These are phyloP conservation scores for Amphiura filiformis DNA, from an alignment of 35 echinoderm and acorn worm species.

Conservation along the genomic window DNA sequence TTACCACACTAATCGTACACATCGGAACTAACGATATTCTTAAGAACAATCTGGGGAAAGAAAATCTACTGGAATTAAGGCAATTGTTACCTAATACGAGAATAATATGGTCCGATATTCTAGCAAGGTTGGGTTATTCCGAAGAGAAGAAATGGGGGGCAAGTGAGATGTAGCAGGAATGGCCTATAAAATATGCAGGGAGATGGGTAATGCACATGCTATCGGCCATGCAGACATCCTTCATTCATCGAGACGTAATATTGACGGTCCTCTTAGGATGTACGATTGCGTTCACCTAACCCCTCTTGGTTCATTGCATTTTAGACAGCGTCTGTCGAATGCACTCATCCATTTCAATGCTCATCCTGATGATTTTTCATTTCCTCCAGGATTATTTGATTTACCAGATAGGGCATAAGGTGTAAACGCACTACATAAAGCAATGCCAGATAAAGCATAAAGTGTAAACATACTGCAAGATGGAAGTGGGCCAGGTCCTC, in stretches of 20 bases:
- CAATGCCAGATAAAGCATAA: no score
- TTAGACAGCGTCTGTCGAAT: neutral
- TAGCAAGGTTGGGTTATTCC: neutral
- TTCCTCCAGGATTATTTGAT: neutral
- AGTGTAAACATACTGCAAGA: no score
- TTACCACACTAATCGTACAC: no score
- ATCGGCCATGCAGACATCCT: neutral
- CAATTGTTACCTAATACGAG: neutral
- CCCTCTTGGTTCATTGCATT: neutral
- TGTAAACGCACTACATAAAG: no score
- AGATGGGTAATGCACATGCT: neutral
- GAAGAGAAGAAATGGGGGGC: neutral
- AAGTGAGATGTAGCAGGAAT: neutral
- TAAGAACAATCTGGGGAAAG: neutral
- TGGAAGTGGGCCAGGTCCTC: no score
- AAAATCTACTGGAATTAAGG: neutral
- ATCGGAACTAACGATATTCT: no score
- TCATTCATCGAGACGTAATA: neutral
- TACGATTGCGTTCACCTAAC: neutral
- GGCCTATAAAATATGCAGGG: neutral
- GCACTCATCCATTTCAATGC: neutral
- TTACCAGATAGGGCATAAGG: no score
- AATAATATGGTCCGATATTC: neutral
- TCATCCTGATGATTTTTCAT: neutral
- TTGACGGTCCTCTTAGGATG: no score